Base-by-base conservation (phyloP, 2,888 invertebrate species). In the Drosophila mulleri region DNA sequence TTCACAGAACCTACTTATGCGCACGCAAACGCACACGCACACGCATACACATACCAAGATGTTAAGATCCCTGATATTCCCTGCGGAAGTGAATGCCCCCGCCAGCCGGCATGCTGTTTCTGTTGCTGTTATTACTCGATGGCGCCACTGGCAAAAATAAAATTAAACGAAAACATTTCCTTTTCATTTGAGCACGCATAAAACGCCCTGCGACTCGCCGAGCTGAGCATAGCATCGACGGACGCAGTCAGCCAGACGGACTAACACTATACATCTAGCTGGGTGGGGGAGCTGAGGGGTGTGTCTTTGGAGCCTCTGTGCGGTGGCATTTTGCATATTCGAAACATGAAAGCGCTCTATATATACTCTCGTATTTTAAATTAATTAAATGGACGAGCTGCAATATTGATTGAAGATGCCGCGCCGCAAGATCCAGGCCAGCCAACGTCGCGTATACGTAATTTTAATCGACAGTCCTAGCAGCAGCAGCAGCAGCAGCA, bases 101-200 rank as follows among this genome's bases (percentile, higher is more conserved):
- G 18, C 18, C 48, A 2, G n/a, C 26, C 18, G 16, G 18, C 44
- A 26, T 47, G 32, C 52, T 71, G 67, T 71, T 80, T 80, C 81
- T 74, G 68, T 71, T 80, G 86, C 82, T 74, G 79, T 79, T 88
- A 81, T 88, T 90, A 78, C 65, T 72, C 77, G 81, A 72, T 69
- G 75, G 67, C 65, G 89, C 90, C 90, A 80, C 53, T 74, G 84
- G 90, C 90, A 56, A 88, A 84, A 88, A 90, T 83, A 85, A 90
- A 90, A 90, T 90, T 90, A 90, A 90, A 90, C 78, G 87, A 91
- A 90, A 90, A 90, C 88, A 90, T 88, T 89, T 90, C 87, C 81
- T 85, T 91, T 89, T 85, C 83, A 86, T 89, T 88, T 89, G 80
- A 78, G 82, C 75, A 84, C 85, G 88, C 89, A 89, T 83, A 71